Evolutionary conservation across 2,113 vertebrate species (phyloP).

Genomic region (Camelus dromedarius): DNA sequence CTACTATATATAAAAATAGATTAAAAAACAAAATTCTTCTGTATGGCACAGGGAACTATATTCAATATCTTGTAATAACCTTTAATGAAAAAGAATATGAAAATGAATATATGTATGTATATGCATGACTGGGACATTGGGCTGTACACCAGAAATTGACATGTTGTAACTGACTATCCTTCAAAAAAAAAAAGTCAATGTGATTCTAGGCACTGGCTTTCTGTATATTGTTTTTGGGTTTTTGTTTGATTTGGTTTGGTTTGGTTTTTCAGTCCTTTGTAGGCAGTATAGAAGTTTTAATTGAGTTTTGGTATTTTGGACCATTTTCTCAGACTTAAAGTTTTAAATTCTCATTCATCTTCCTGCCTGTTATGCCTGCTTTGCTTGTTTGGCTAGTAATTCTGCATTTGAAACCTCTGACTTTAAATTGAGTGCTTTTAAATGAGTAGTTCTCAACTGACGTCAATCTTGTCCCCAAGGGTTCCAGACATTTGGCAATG

Average conservation of each 20-base stretch:
- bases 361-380: background rate
- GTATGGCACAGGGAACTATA: too few relatives aligned
- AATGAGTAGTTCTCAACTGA: background rate
- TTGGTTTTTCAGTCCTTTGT: background rate
- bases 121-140: too few relatives aligned
- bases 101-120: too few relatives aligned
- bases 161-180: too few relatives aligned
- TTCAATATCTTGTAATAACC: too few relatives aligned
- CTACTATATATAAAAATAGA: too few relatives aligned
- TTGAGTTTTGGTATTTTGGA: background rate
- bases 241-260: background rate
- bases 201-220: background rate
- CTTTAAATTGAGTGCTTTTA: background rate
- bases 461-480: background rate
- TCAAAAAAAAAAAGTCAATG: background rate
- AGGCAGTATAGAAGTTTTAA: background rate
- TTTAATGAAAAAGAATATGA: too few relatives aligned
- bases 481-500: background rate
- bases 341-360: conserved; percentile 9
- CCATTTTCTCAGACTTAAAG: background rate
- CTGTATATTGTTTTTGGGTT: background rate
- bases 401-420: background rate
- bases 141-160: too few relatives aligned
- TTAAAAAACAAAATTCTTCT: too few relatives aligned
- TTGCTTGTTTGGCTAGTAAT: background rate